Evolutionary conservation across 2,113 vertebrate genomes (phyloP), one percentile per base, ranked within the genome.

Genomic region (Amblyopsis rosae): DNA sequence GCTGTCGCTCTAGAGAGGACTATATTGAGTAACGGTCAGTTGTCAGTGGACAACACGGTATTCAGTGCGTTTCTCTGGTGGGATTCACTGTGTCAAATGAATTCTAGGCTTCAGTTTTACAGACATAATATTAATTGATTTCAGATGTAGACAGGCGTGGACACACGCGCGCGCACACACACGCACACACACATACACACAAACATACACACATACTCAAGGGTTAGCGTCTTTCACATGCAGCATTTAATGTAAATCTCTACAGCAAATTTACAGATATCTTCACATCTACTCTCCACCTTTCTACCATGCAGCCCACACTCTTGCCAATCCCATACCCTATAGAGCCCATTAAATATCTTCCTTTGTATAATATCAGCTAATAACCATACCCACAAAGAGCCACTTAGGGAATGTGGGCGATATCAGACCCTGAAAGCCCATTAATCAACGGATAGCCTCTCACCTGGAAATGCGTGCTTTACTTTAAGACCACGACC

Each of bases 1-100:
- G 12, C 17, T 58, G 62, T 72, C 62, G 59, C 47, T 15, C 62
- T 63, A 64, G 19, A 47, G 17, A 70, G 46, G 61, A 15, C 46
- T 60, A 76, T 68, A 64, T 70, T 19, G 72, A 54, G 9, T 11
- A 41, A 41, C 5, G 35, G 35, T 41, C 35, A 3, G 4, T 5
- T n/a, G n/a, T 41, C 35, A 41, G 7, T 41, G 35, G 48, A 72
- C 33, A 49, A 55, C 63, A 55, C 19, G 4, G 26, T 62, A 54
- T 81, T 81, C 61, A 72, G 77, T 53, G 51, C 51, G 6, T 53
- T 53, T 53, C 51, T 53, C 51, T 53, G 51, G 51, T n/a, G n/a
- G 51, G 13, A n/a, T 15, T 78, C 10, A 46, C 9, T 55, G n/a
- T 16, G 3, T 50, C 13, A 50, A 9, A 50, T 9, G 9, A 17